Conservation (phyloP, 2,113 vertebrate genomes). For the Protomyctophum bolini region DNA sequence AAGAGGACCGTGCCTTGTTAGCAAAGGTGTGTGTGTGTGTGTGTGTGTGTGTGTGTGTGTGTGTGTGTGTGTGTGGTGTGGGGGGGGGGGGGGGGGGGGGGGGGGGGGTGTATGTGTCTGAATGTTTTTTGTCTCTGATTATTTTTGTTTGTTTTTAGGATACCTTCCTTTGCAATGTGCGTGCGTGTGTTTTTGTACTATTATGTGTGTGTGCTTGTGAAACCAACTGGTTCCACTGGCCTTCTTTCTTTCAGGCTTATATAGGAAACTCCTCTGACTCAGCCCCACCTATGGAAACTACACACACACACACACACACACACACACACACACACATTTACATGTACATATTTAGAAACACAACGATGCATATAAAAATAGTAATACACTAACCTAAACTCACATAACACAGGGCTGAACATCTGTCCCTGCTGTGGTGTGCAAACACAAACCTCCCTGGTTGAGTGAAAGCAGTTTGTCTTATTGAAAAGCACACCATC, state of each 20-base stretch:
- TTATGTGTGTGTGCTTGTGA: conserved; percentile 39
- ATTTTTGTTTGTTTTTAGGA: too few species aligned
- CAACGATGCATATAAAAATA: not conserved
- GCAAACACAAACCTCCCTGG: too few species aligned
- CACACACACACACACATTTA: conserved; percentile 1
- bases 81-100: too few species aligned
- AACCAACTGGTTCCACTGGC: conserved; percentile 68
- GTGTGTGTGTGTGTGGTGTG: not conserved
- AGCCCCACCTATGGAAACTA: conserved; percentile 74
- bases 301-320: conserved; percentile 17
- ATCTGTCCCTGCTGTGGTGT: too few species aligned
- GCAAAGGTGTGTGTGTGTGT: conserved; percentile 55
- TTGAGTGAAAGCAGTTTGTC: too few species aligned
- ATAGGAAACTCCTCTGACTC: conserved; percentile 75
- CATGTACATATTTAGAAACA: not conserved
- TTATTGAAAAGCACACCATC: too few species aligned
- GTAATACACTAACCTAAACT: too few species aligned
- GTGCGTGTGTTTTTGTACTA: not conserved
- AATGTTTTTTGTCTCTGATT: too few species aligned
- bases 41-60: not conserved
- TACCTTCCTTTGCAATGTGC: too few species aligned
- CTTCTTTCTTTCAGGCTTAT: conserved; percentile 40
- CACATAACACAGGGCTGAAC: too few species aligned
- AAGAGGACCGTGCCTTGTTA: conserved; percentile 60
- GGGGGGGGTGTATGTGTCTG: not conserved